Percentiles rank a stretch among this genome's conserved stretches.
Conservation (phyloP, 2,888 invertebrate species). For the Drosophila kambysellisi region DNA sequence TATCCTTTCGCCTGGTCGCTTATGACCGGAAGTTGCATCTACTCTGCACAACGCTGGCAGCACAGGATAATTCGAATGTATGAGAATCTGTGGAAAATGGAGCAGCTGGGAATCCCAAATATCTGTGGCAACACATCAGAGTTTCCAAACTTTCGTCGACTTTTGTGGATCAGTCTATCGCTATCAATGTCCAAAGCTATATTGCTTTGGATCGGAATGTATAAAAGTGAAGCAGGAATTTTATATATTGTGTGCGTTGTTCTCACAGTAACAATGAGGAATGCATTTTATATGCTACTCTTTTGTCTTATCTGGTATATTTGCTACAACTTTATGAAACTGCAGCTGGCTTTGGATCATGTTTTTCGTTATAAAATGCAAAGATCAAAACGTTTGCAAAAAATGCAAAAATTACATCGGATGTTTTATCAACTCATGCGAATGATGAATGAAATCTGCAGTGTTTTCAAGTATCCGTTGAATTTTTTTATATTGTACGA, state of each 20-base stretch:
- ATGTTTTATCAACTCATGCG: slow-evolving; percentile 10
- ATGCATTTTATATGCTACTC: background rate
- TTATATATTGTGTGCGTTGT: accelerated
- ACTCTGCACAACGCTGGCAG: slow-evolving; percentile 20
- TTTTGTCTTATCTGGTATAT: slow-evolving; percentile 5
- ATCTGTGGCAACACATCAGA: background rate
- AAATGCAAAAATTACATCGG: slow-evolving; percentile 3
- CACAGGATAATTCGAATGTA: slow-evolving; percentile 17
- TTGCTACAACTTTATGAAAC: background rate
- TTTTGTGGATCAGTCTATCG: background rate
- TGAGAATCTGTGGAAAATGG: slow-evolving; percentile 7
- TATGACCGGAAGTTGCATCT: background rate
- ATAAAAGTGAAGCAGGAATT: accelerated
- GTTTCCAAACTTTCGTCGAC: no score
- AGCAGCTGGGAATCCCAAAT: background rate
- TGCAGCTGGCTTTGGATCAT: slow-evolving; percentile 2
- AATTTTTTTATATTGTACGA: background rate
- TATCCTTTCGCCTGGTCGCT: background rate
- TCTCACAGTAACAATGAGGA: background rate
- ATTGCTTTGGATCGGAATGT: accelerated
- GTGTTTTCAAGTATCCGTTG: slow-evolving; percentile 17
- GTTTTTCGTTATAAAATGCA: slow-evolving; percentile 4
- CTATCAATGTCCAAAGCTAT: background rate
- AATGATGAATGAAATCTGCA: slow-evolving; percentile 10
- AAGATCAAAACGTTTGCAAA: background rate